phyloP scores from a whole-genome alignment of 2,888 invertebrate species.

The Harmothoe impar region DNA sequence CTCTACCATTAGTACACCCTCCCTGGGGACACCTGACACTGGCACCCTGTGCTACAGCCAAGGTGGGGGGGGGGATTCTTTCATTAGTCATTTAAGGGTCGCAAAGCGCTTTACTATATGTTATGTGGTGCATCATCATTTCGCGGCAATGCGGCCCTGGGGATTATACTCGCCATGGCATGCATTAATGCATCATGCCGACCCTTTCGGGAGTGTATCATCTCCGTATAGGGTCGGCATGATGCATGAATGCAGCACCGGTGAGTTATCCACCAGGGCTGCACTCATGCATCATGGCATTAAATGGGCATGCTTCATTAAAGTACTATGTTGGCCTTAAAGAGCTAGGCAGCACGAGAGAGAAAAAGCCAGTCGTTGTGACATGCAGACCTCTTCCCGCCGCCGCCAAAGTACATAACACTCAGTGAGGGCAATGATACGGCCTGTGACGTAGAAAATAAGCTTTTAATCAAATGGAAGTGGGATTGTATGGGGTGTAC shows the following conservation, averaged over 20 bases:
- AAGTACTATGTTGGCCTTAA: too few species aligned
- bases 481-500: not conserved
- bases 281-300: too few species aligned
- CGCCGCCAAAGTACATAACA: conserved; percentile 53
- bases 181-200: too few species aligned
- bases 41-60: not conserved
- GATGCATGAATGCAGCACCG: too few species aligned
- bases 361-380: conserved; percentile 6
- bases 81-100: not conserved
- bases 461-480: conserved; percentile 53
- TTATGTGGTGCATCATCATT: too few species aligned
- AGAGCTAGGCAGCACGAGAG: not conserved
- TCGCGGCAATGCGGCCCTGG: too few species aligned
- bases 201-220: too few species aligned
- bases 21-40: conserved; percentile 13
- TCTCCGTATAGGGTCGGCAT: too few species aligned
- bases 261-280: too few species aligned
- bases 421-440: conserved; percentile 50
- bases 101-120: too few species aligned
- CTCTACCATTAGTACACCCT: conserved; percentile 26
- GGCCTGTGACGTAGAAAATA: conserved; percentile 9
- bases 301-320: too few species aligned
- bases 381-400: conserved; percentile 36
- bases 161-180: too few species aligned
- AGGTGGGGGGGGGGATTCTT: not conserved